phyloP scores from a whole-genome alignment of 1,140 invertebrate species.

The Cotesia vestalis region DNA sequence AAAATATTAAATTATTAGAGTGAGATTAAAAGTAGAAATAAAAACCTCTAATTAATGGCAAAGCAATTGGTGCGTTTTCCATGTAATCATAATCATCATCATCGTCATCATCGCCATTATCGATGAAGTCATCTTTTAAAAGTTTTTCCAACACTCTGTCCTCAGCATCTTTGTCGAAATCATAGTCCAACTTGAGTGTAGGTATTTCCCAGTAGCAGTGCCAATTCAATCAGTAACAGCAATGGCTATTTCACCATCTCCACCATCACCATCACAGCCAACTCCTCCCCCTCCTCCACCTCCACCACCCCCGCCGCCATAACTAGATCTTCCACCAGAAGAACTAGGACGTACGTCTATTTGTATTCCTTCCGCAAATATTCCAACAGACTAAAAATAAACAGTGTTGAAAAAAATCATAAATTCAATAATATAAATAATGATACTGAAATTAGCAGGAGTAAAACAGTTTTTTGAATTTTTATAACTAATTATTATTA shows the following conservation, averaged over 20 bases:
- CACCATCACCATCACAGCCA: slow-evolving; percentile 44
- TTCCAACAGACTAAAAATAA: slow-evolving; percentile 53
- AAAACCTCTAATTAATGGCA: slow-evolving; percentile 53
- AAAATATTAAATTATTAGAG: too few species aligned
- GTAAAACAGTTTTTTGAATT: too few species aligned
- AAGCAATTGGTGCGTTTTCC: slow-evolving; percentile 48
- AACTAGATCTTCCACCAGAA: slow-evolving; percentile 35
- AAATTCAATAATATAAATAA: not conserved
- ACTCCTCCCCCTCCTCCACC: slow-evolving; percentile 38
- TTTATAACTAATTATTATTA: too few species aligned
- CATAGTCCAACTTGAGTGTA: slow-evolving; percentile 54
- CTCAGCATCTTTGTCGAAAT: slow-evolving; percentile 54
- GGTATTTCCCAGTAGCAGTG: slow-evolving; percentile 47
- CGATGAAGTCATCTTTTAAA: slow-evolving; percentile 57
- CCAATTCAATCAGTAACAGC: slow-evolving; percentile 23
- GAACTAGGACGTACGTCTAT: not conserved
- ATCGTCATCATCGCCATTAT: slow-evolving; percentile 51
- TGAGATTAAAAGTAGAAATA: slow-evolving; percentile 22
- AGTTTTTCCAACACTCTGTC: slow-evolving; percentile 54
- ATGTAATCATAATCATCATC: slow-evolving; percentile 39
- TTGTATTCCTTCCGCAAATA: slow-evolving; percentile 56
- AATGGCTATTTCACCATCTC: slow-evolving; percentile 21
- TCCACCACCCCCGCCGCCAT: slow-evolving; percentile 34
- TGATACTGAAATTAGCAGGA: not conserved
- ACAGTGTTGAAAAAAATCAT: slow-evolving; percentile 14